Evolutionary conservation across 1,140 invertebrate species (phyloP), one percentile per base, ranked within the genome.

Genomic region (Neuroterus valhalla): DNA sequence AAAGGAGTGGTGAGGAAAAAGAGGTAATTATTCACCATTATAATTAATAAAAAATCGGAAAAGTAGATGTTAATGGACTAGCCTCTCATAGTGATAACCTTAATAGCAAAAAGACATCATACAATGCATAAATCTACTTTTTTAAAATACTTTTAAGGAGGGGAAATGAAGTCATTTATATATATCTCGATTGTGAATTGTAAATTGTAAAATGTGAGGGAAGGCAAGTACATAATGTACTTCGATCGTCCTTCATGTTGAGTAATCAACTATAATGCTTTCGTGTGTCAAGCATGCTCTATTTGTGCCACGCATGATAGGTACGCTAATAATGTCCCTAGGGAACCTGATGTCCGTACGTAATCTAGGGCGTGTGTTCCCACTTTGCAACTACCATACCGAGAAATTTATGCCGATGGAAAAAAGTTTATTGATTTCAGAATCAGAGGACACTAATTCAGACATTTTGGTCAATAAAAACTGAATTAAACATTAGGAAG

Each of bases 251-350:
- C 76, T 81, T 80, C 78, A 82, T 75, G 81, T 83, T 83, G 81
- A 78, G 81, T 87, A 88, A 89, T 88, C 85, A 88, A 86, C 79
- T 82, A 77, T 88, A 86, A 88, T 89, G 83, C 85, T 84, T 84
- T 84, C 77, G 84, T 82, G 84, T 83, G 84, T 86, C 81, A 81
- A 83, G 83, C 81, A 70, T 81, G 82, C 79, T 84, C 80, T 84
- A 85, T 86, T 87, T 88, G 82, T 79, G 78, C 84, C 81, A 84
- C 74, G 84, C 81, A 85, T 86, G 82, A 84, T 87, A 86, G 82
- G 82, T 81, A 86, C 86, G 83, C 81, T 89, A 89, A 89, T 89
- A 87, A 87, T 76, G 84, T 87, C 87, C 87, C 88, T 71, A 69
- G 86, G 82, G 88, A 81, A 82, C 82, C 80, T 83, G 79, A 84